These are phyloP conservation scores for Malacosoma neustria DNA, from an alignment of 2,888 invertebrate genomes.

Conservation along the genomic window DNA sequence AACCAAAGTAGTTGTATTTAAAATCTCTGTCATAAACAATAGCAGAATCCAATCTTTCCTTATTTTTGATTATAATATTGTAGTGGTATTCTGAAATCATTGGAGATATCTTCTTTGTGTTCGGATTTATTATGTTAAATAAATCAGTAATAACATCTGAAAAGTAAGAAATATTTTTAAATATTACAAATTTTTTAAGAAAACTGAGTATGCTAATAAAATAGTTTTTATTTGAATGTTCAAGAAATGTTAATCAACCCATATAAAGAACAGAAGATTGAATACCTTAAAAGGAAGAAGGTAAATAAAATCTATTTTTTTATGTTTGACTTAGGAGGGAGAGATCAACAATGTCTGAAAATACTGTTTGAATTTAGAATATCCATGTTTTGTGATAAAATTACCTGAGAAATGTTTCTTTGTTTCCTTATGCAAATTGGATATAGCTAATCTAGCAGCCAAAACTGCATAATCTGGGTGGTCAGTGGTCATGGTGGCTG, in stretches of 20 bases:
- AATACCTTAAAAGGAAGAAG: too few species aligned
- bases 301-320: too few species aligned
- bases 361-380: too few species aligned
- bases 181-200: background rate
- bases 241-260: too few species aligned
- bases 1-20: conserved; percentile 98
- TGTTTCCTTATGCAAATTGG: conserved; percentile 98
- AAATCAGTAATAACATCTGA: conserved; percentile 93
- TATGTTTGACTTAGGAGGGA: background rate
- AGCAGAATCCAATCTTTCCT: conserved; percentile 93
- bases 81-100: conserved; percentile 91
- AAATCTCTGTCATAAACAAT: conserved; percentile 98
- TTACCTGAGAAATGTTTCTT: conserved; percentile 93
- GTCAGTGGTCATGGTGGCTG: conserved; percentile 97
- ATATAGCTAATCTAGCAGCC: conserved; percentile 94
- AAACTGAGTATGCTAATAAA: conserved; percentile 1
- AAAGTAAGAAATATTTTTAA: conserved; percentile 34
- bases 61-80: conserved; percentile 87
- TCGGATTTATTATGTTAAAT: conserved; percentile 82
- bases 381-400: too few species aligned
- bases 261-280: too few species aligned
- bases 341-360: too few species aligned
- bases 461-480: conserved; percentile 97
- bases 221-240: too few species aligned
- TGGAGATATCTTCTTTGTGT: conserved; percentile 82